phyloP scores from a whole-genome alignment of 2,113 vertebrate genomes.

The Centropus bengalensis region DNA sequence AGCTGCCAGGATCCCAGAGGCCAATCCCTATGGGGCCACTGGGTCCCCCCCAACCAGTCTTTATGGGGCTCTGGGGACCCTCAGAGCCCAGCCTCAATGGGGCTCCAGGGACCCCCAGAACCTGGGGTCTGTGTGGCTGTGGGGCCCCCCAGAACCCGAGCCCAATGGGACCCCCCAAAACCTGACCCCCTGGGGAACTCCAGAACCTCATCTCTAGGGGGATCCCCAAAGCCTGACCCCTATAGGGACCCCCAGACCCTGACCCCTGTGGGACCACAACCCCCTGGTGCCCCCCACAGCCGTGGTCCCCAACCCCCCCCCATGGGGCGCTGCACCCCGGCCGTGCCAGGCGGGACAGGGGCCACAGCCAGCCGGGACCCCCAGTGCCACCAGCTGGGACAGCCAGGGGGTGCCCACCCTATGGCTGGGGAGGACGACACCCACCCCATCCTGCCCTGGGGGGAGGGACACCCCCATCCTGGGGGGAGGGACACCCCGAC shows the following conservation, averaged over 20 bases:
- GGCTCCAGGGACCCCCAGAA: too few relatives aligned
- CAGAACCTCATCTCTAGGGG: too few relatives aligned
- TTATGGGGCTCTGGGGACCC: rapidly evolving
- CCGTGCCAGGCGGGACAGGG: background rate
- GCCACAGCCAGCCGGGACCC: background rate
- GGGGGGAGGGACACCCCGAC: background rate
- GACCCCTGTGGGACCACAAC: too few relatives aligned
- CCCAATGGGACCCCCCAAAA: too few relatives aligned
- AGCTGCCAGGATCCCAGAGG: too few relatives aligned
- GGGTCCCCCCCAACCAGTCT: background rate
- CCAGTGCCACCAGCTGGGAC: rapidly evolving
- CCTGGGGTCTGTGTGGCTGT: rapidly evolving
- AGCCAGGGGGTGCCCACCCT: background rate
- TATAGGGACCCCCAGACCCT: too few relatives aligned
- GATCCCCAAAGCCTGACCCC: too few relatives aligned
- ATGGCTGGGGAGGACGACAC: background rate
- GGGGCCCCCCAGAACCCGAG: too few relatives aligned
- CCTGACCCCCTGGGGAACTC: too few relatives aligned
- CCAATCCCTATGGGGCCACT: too few relatives aligned
- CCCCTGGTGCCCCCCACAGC: too few relatives aligned
- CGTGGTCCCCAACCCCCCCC: too few relatives aligned
- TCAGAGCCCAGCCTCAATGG: rapidly evolving
- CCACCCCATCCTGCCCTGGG: rapidly evolving
- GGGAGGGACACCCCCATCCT: background rate
- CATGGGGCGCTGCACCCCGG: background rate